Base-by-base conservation (phyloP, 2,797 vertebrate genomes). In the Sternarchorhynchus goeldii region DNA sequence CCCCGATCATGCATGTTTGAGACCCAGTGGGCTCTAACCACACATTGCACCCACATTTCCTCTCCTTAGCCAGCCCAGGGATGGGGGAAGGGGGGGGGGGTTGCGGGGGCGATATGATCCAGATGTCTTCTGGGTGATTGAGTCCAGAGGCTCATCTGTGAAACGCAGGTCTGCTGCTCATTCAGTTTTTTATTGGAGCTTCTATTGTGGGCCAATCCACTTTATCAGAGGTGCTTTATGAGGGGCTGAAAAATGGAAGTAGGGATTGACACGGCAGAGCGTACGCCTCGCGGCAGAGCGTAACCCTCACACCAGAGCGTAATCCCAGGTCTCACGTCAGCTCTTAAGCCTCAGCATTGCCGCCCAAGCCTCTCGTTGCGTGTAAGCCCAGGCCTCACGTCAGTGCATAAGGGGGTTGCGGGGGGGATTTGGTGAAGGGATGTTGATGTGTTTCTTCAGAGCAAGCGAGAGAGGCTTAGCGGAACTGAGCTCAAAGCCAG, bases 71-170 rank as follows among this genome's bases (percentile, higher is more conserved):
- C 82, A 83, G 74, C 45, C 10, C 45, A 50, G 45, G 45, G 45
- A 14, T 2, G 8, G 45, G 25, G 25, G 25, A 25, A 25, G 25
- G 25, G 25, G 25, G 80, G 82, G 87, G 85, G 85, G 64, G 32
- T n/a, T 72, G 78, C 84, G 17, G 6, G 63, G 82, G 86, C 93
- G 92, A 96, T 94, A 83, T 83, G 91, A 96, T 95, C 91, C 96
- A 95, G 91, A 94, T 95, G 95, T 91, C 89, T 85, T 81, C 85
- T 87, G 81, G 87, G 87, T 93, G 94, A 97, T 94, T 90, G 92
- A 93, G 94, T 94, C 89, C 95, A 96, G 95, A 93, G 92, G 91
- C 91, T 1, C 57, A 74, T 86, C 86, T 91, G 93, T 94, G 94
- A 93, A 94, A 90, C 88, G 85, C 90, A 91, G 86, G 88, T 57